Base-by-base conservation (phyloP, 2,888 invertebrate species). In the Ichneumoninae sp. region DNA sequence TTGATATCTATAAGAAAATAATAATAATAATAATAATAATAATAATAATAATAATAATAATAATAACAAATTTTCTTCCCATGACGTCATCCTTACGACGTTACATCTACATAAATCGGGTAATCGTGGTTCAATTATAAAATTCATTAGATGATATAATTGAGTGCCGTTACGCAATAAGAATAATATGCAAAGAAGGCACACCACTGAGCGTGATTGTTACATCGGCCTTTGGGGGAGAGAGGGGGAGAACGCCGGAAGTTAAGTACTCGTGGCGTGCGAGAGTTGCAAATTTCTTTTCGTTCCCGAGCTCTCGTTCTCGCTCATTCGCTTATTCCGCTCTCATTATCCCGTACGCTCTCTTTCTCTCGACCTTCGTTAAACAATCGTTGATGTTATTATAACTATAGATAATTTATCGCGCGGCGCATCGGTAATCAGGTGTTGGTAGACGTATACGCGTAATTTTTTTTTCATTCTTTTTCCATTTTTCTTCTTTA, bases 191-290 rank as follows among this genome's bases (percentile, higher is more conserved):
- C 82, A 71, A 76, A 84, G 75, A 62, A 68, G 79, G 60, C 30
- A 22, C 54, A 66, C 26, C 88, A 87, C 86, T 80, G 86, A 88
- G 83, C 82, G 83, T 76, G 86, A 87, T 88, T 87, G 85, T 87
- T 84, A 81, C 60, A 82, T 85, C 71, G 78, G 66, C 57, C 83
- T 80, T 86, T 85, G 82, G 82, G 80, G 68, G 60, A n/a, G 81
- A 84, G 65, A 66, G 16, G 16, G 79, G 75, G 3, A 5, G 16
- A 47, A 47, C 44, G 44, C 44, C 86, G 82, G 71, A 78, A 83
- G 83, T 86, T 84, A 62, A 30, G 16, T 62, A 16, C 33, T 33
- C 65, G 40, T 72, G 62, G 66, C 81, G 82, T 84, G 84, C 82
- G 84, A 84, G 78, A 84, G 79, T 82, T 84, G 79, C 84, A 79